phyloP scores from a whole-genome alignment of 2,797 vertebrate species.

The Urophycis tenuis region DNA sequence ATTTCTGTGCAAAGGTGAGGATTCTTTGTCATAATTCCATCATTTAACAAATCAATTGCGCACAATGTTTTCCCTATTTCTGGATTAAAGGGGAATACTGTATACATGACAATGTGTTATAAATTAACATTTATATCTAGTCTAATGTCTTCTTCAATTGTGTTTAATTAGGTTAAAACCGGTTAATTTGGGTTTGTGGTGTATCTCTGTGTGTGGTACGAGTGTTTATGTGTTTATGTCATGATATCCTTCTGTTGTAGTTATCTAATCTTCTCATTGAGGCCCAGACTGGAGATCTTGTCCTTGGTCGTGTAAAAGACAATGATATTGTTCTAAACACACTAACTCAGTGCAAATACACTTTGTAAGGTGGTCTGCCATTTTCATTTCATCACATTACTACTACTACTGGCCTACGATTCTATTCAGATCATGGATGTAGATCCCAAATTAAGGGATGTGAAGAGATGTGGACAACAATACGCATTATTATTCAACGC shows the following conservation, averaged over 20 bases:
- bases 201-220: background rate
- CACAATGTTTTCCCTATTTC: too few relatives aligned
- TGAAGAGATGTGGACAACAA: background rate
- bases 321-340: background rate
- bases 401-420: background rate
- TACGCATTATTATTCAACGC: background rate
- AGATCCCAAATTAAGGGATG: background rate
- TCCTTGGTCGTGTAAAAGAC: too few relatives aligned
- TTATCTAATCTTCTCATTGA: background rate
- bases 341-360: background rate
- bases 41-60: background rate
- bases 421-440: too few relatives aligned
- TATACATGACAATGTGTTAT: too few relatives aligned
- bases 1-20: too few relatives aligned
- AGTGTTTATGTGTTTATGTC: background rate
- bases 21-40: background rate
- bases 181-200: too few relatives aligned
- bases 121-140: too few relatives aligned
- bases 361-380: background rate
- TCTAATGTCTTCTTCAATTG: too few relatives aligned
- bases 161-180: too few relatives aligned
- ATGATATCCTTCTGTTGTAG: background rate
- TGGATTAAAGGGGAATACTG: too few relatives aligned
- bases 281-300: background rate
- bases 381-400: too few relatives aligned